Evolutionary conservation across 2,888 invertebrate species (phyloP).

Genomic region (Xestia xanthographa): DNA sequence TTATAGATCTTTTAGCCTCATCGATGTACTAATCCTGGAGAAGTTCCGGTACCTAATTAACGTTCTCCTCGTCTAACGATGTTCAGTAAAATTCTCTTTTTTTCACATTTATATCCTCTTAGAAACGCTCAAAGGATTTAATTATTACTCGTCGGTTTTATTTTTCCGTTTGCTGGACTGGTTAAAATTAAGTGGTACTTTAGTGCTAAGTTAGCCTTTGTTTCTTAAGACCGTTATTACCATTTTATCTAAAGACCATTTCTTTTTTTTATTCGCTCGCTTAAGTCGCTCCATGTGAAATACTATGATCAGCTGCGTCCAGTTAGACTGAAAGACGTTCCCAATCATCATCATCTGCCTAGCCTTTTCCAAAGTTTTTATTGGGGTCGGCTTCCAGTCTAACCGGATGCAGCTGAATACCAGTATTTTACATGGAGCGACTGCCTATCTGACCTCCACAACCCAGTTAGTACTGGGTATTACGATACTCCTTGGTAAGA

Average conservation of each 20-base stretch:
- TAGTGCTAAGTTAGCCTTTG: constrained; percentile 7
- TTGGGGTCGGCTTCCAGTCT: no score
- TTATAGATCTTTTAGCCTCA: constrained; percentile 28
- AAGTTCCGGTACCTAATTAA: constrained; percentile 74
- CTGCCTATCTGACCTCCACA: no score
- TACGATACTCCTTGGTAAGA: no score
- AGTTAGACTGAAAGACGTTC: no score
- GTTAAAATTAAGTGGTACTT: constrained; percentile 31
- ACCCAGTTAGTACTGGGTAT: no score
- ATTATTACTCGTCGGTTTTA: constrained; percentile 66
- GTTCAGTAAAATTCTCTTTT: constrained; percentile 71
- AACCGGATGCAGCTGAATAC: no score
- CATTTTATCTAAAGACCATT: not conserved
- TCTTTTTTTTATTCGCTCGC: not conserved
- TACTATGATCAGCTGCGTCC: no score
- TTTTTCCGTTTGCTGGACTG: constrained; percentile 45
- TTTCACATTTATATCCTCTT: constrained; percentile 69
- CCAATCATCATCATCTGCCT: no score
- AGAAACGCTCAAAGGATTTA: constrained; percentile 68
- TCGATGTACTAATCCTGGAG: constrained; percentile 69
- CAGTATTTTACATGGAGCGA: no score
- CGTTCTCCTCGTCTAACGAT: constrained; percentile 70
- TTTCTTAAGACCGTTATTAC: not conserved
- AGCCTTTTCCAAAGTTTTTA: no score
- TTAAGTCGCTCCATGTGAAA: no score